These are phyloP conservation scores for Himalopsyche tibetana DNA, from an alignment of 2,888 invertebrate genomes.

Conservation along the genomic window DNA sequence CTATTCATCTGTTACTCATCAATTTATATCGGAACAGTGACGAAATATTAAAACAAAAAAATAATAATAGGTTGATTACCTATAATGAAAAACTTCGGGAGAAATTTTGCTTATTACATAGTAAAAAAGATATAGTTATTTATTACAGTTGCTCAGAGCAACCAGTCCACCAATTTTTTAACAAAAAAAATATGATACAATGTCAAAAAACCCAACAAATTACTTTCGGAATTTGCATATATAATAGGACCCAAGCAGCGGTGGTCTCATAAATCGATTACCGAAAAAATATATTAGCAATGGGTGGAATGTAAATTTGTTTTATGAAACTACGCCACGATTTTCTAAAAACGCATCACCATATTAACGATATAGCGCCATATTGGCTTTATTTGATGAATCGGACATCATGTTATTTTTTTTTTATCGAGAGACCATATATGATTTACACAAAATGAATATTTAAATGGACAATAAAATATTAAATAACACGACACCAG, in stretches of 20 bases:
- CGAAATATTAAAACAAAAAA: no score
- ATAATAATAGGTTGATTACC: no score
- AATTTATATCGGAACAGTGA: no score
- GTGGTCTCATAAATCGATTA: conserved; percentile 48
- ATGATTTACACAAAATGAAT: conserved; percentile 20
- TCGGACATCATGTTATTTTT: conserved; percentile 3
- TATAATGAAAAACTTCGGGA: no score
- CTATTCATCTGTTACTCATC: no score
- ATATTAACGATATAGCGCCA: conserved; percentile 47
- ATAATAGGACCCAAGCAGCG: conserved; percentile 23
- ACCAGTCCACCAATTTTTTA: background rate
- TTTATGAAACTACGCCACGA: conserved; percentile 26
- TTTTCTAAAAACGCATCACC: conserved; percentile 44
- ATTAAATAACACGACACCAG: background rate
- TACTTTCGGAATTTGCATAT: conserved; percentile 41
- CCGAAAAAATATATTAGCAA: conserved; percentile 38
- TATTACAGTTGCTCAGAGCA: background rate
- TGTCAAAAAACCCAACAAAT: conserved; percentile 25
- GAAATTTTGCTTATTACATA: no score
- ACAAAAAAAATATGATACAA: conserved; percentile 22
- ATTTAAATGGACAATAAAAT: background rate
- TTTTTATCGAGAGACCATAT: conserved; percentile 1
- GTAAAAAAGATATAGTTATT: background rate
- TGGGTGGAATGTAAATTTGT: conserved; percentile 25
- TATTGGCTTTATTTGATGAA: conserved; percentile 13